Conservation (phyloP, 2,888 invertebrate species). For the Abrostola triplasia region DNA sequence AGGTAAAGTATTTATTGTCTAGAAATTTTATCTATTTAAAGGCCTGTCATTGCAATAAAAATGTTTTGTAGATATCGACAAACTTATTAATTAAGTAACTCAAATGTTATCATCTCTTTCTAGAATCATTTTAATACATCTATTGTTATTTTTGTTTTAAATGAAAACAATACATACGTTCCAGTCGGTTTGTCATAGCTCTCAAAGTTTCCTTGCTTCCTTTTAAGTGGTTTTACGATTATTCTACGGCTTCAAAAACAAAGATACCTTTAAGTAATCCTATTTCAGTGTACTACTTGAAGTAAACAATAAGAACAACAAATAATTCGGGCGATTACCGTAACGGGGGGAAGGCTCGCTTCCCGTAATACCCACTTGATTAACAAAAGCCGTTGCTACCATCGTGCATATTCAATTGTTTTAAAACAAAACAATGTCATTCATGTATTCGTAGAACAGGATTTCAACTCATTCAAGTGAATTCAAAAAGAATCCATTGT, state of each 20-base stretch:
- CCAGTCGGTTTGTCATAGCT: not conserved
- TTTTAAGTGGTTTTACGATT: constrained; percentile 19
- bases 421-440: constrained; percentile 77
- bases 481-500: constrained; percentile 77
- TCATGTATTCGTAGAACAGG: constrained; percentile 79
- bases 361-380: constrained; percentile 68
- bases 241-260: constrained; percentile 21
- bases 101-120: too few relatives aligned
- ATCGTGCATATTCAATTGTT: constrained; percentile 75
- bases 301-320: constrained; percentile 45
- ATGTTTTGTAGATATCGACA: too few relatives aligned
- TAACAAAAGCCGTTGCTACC: constrained; percentile 59
- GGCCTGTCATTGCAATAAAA: too few relatives aligned
- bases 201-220: not conserved
- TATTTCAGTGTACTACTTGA: constrained; percentile 31
- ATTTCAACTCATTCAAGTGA: constrained; percentile 76
- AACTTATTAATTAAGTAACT: too few relatives aligned
- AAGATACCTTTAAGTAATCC: constrained; percentile 21
- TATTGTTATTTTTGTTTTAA: not conserved
- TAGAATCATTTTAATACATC: too few relatives aligned
- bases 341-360: constrained; percentile 57
- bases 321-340: constrained; percentile 54
- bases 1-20: not conserved
- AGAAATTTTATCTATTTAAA: too few relatives aligned
- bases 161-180: not conserved